Conservation (phyloP, 2,113 vertebrate species). For the Bos javanicus region DNA sequence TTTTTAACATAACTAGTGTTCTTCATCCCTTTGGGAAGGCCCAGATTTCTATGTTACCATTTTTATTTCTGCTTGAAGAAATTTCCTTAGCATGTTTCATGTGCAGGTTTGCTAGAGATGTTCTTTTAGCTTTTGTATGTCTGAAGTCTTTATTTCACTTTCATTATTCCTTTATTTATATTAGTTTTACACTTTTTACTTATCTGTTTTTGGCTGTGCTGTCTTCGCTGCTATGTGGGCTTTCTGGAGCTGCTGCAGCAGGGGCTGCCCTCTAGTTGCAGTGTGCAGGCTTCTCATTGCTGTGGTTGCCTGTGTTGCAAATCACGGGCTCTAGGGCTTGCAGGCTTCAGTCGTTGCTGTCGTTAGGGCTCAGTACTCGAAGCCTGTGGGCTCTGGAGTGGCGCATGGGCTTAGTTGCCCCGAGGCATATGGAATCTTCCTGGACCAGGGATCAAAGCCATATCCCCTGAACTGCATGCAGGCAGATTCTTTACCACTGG, state of each 20-base stretch:
- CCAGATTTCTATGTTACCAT: background rate
- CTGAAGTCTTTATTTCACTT: background rate
- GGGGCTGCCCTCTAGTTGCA: background rate
- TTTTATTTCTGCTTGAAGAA: background rate
- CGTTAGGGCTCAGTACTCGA: background rate
- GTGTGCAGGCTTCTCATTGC: background rate
- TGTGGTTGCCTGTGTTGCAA: fast-evolving
- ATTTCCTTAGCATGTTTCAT: background rate
- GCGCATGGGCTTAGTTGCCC: background rate
- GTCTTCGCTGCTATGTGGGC: background rate
- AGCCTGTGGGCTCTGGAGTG: background rate
- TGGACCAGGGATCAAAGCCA: background rate
- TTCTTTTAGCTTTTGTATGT: background rate
- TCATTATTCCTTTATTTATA: background rate
- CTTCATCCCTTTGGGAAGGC: background rate
- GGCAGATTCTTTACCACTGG: background rate
- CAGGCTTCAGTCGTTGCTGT: background rate
- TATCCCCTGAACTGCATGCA: background rate
- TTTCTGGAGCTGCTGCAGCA: background rate
- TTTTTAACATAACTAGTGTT: background rate
- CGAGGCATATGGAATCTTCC: background rate
- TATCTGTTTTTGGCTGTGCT: background rate
- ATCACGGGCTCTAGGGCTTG: background rate
- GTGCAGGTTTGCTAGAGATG: background rate
- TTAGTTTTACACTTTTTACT: background rate